Evolutionary conservation across 2,113 vertebrate genomes (phyloP), one percentile per base, ranked within the genome.

Genomic region (Corythornis vintsioides): DNA sequence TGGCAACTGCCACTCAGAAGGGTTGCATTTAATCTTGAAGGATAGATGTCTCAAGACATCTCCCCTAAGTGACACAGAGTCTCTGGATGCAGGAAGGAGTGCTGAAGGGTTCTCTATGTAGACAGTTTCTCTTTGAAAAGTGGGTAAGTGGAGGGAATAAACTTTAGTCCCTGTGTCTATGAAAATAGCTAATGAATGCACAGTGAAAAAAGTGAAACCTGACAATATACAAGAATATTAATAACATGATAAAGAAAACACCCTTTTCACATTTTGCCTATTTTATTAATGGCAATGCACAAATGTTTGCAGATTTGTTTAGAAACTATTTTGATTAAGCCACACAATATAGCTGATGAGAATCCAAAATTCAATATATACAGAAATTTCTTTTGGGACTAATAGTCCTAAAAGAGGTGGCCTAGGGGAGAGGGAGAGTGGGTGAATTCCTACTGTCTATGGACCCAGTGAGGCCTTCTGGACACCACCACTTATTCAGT

Each of bases 11-110:
- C 97, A 97, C 94, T 97, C 97, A 97, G 87, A 96, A 89, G 74
- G 90, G 91, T 94, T 94, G 94, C 95, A 95, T 97, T 97, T 97
- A 97, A 96, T 96, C 95, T 96, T 97, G 97, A 97, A 97, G 93
- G 96, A 96, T 97, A 93, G 93, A 96, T 96, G 93, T 97, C 96
- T 97, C 93, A 66, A 94, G 92, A 92, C 86, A 90, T 94, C 89
- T 83, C 55, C 70, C 80, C 45, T 89, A 95, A 94, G 83, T 94
- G 94, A 94, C 90, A 93, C 56, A 80, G 80, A 93, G 63, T 85
- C 88, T 92, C 86, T 90, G 90, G 70, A 67, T 89, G 55, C 26
- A 92, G 45, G 78, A 89, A 84, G 70, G 42, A 71, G 35, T 2
- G 7, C 80, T 90, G 89, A 95, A 89, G 48, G 48, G 29, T 86